These are phyloP conservation scores for Crossocerus cetratus DNA, from an alignment of 2,888 invertebrate genomes.

Conservation along the genomic window DNA sequence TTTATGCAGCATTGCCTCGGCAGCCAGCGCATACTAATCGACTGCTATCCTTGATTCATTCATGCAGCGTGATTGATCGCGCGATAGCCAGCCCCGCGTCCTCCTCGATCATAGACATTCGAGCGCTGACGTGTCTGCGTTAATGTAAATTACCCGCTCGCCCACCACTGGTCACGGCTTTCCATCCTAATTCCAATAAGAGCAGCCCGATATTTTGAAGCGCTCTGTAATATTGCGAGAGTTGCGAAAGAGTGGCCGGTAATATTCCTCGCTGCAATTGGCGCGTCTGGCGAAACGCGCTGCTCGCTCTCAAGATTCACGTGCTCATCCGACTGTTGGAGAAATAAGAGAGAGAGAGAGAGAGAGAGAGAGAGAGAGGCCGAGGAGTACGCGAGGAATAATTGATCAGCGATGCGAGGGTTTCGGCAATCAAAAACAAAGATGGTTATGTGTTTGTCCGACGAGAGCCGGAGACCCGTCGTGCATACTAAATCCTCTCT, in stretches of 20 bases:
- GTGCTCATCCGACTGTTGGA: neutral
- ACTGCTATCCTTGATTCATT: no score
- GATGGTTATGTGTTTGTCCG: slow-evolving; percentile 62
- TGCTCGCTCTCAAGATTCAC: slow-evolving; percentile 32
- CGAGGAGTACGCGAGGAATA: slow-evolving; percentile 65
- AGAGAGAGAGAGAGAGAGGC: slow-evolving; percentile 28
- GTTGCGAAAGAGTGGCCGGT: neutral
- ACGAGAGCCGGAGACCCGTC: slow-evolving; percentile 50
- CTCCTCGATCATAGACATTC: no score
- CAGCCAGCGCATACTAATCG: no score
- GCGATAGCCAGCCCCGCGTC: no score
- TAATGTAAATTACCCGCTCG: no score
- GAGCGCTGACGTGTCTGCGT: no score
- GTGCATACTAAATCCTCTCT: slow-evolving; percentile 56
- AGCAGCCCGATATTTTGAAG: no score
- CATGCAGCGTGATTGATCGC: no score
- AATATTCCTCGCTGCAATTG: slow-evolving; percentile 25
- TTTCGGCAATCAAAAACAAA: slow-evolving; percentile 71
- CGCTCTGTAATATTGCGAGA: neutral
- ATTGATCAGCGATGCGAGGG: slow-evolving; percentile 68
- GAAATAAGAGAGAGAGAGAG: slow-evolving; percentile 25
- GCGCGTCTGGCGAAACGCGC: slow-evolving; percentile 41
- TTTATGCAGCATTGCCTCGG: no score
- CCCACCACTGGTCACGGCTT: no score
- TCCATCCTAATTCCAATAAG: no score